Evolutionary conservation across 2,888 invertebrate species (phyloP).

Genomic region (Parapristionchus giblindavisi): DNA sequence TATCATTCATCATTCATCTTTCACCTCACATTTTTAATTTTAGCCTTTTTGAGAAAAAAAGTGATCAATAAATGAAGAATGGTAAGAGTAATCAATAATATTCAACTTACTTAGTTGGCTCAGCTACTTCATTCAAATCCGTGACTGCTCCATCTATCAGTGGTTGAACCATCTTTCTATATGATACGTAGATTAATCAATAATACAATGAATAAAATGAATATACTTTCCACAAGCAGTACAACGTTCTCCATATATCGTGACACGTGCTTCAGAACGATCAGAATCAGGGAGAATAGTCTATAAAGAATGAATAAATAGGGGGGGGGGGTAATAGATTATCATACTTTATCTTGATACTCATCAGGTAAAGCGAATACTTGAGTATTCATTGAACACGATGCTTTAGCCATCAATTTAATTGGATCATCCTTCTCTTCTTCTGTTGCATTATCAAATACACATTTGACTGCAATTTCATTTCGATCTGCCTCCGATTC

Average conservation of each 20-base stretch:
- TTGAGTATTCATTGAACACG: constrained; percentile 6
- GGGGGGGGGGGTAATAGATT: neutral
- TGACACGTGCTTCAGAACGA: neutral
- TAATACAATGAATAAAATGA: no score
- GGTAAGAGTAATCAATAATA: no score
- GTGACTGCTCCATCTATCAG: no score
- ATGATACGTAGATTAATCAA: no score
- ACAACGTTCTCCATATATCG: neutral
- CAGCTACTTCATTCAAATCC: no score
- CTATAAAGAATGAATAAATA: neutral
- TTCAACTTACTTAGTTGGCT: no score
- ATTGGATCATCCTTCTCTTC: constrained; percentile 27
- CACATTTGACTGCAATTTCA: constrained; percentile 4
- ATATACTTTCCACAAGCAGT: neutral
- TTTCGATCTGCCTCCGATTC: constrained; percentile 37
- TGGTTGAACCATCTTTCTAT: no score
- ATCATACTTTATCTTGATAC: constrained; percentile 5
- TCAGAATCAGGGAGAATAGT: neutral
- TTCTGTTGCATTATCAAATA: constrained; percentile 8
- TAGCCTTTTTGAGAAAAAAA: no score
- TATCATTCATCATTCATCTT: no score
- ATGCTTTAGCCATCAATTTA: constrained; percentile 7
- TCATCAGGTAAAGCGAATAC: constrained; percentile 21
- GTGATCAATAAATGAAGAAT: no score
- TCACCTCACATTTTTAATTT: no score